Evolutionary conservation across 2,888 invertebrate species (phyloP).

Genomic region (Alitta virens): DNA sequence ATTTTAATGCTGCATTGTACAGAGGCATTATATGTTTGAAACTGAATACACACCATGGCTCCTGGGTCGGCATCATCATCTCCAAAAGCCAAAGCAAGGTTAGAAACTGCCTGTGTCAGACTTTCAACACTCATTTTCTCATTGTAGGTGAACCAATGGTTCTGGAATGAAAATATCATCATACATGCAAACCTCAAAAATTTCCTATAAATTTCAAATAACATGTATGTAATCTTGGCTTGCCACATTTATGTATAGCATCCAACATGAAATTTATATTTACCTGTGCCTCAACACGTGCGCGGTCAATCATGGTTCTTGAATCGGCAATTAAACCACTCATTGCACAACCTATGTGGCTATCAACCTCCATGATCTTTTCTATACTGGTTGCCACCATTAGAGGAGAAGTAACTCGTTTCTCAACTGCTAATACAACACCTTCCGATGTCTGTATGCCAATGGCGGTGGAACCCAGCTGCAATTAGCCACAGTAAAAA

Average conservation of each 20-base stretch:
- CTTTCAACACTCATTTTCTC: conserved; percentile 96
- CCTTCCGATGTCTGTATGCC: conserved; percentile 96
- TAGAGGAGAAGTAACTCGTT: conserved; percentile 91
- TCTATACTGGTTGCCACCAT: conserved; percentile 97
- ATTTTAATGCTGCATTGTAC: too few relatives aligned
- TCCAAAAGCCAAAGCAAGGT: conserved; percentile 98
- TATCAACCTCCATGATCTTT: conserved; percentile 97
- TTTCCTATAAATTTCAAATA: too few relatives aligned
- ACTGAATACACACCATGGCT: conserved; percentile 70
- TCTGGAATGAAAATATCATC: conserved; percentile 52
- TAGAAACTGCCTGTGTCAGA: conserved; percentile 96
- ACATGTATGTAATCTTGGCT: too few relatives aligned
- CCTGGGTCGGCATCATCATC: conserved; percentile 87
- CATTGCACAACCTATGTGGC: conserved; percentile 95
- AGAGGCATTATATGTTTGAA: too few relatives aligned
- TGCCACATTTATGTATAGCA: too few relatives aligned
- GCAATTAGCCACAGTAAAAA: conserved; percentile 20
- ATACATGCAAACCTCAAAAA: too few relatives aligned
- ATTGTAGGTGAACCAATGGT: conserved; percentile 97
- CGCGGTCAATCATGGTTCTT: conserved; percentile 87
- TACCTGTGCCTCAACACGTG: conserved; percentile 88
- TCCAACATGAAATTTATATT: too few relatives aligned
- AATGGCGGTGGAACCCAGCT: conserved; percentile 95
- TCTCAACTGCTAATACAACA: conserved; percentile 95
- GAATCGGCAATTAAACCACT: conserved; percentile 99